phyloP scores from a whole-genome alignment of 2,797 vertebrate species.

The Pangasius mekongensis region DNA sequence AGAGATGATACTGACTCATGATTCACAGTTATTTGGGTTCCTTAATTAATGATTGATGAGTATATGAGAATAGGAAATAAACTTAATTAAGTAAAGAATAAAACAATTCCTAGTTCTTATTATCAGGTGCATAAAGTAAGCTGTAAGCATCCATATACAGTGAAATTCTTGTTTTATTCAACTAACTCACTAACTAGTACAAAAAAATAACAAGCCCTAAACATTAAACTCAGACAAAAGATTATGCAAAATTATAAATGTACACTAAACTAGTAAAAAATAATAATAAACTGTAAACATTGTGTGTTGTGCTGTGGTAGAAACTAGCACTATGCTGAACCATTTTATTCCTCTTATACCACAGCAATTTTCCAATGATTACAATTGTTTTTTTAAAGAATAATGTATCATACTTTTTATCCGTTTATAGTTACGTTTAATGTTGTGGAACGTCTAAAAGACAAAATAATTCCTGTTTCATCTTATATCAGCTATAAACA shows the following conservation, averaged over 20 bases:
- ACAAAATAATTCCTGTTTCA: background rate
- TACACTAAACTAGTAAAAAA: background rate
- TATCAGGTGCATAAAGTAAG: background rate
- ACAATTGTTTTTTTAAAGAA: background rate
- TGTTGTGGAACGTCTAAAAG: background rate
- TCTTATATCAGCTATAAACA: background rate
- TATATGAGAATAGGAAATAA: background rate
- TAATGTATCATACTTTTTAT: background rate
- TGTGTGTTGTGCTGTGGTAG: background rate
- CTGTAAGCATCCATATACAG: background rate
- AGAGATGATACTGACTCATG: slow-evolving; percentile 43
- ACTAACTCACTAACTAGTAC: too few species aligned
- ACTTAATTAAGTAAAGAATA: too few species aligned
- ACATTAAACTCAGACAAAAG: background rate
- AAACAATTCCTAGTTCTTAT: background rate
- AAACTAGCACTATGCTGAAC: background rate
- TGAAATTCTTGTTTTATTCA: too few species aligned
- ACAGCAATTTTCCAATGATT: background rate
- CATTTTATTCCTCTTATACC: background rate
- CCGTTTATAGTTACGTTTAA: background rate
- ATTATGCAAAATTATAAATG: background rate
- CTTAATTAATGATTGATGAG: background rate
- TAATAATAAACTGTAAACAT: background rate
- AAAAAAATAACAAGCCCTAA: background rate
- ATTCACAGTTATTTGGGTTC: background rate